Evolutionary conservation across 1,140 invertebrate genomes (phyloP), one percentile per base, ranked within the genome.

Genomic region (Megathymus violae): DNA sequence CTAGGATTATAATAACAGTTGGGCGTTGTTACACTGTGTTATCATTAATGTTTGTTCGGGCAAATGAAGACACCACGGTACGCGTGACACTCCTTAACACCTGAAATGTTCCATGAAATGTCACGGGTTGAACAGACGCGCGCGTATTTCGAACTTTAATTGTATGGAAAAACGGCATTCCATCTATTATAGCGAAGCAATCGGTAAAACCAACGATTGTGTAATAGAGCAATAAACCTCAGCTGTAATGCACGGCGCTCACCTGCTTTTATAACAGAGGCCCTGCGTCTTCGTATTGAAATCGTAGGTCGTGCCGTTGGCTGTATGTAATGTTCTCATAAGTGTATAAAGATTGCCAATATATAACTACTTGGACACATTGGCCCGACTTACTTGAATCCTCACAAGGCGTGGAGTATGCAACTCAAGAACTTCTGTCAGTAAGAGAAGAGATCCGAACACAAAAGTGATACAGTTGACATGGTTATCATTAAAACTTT

Each of bases 211-310:
- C 73, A 76, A 68, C 46, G 50, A 71, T 82, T 80, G 65, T 73
- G 72, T 74, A 83, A 85, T 79, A 75, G 74, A 78, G 72, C 73
- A 76, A 80, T 82, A 83, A 83, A 80, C 73, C 56, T 47, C 43
- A 38, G 44, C 58, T 71, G 67, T 72, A 66, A 73, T 74, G 66
- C 64, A 64, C 44, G 52, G 0, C 14, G 36, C 10, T 14, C 34
- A 36, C 25, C 25, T 22, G 43, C 54, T 38, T 59, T 47, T 59
- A 59, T 9, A 59, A 34, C 13, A 4, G 27, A 47, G 25, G 31
- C 19, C 9, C 13, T 31, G 27, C 27, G 27, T 22, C 19, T 7
- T 31, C 9, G 9, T 9, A 4, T n/a, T 4, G 1, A 7, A 9
- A 31, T 31, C 27, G 27, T 31, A 31, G 27, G 16, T 54, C 36